Percentiles rank a stretch among this genome's conserved stretches.
These are phyloP conservation scores for Brienomyrus longianalis DNA, from an alignment of 2,113 vertebrate genomes.

Conservation along the genomic window DNA sequence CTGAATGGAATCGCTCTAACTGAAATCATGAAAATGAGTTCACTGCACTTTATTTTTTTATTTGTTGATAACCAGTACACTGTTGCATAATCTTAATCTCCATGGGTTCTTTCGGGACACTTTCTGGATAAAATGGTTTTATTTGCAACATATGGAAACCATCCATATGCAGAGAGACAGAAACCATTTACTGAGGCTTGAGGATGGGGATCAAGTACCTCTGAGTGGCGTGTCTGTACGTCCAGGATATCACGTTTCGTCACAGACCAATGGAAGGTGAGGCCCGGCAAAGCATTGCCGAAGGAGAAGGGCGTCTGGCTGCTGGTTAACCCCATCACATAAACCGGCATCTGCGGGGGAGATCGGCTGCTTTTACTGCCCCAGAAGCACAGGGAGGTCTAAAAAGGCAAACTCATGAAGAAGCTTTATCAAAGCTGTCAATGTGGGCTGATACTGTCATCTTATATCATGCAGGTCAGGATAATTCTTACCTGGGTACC, in stretches of 20 bases:
- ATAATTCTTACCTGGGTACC: conserved; percentile 67
- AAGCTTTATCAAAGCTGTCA: neutral
- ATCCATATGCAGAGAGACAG: neutral
- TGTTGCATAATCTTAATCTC: neutral
- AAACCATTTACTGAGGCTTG: neutral
- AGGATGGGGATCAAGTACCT: conserved; percentile 58
- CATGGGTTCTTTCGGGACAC: neutral
- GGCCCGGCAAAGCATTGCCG: conserved; percentile 70
- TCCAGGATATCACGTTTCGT: conserved; percentile 84
- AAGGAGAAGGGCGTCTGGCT: conserved; percentile 91
- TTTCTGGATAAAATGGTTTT: neutral
- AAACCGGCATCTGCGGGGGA: conserved; percentile 72
- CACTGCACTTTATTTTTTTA: neutral
- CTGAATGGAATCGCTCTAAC: neutral
- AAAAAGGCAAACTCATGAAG: neutral
- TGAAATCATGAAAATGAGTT: neutral
- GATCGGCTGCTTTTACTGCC: neutral
- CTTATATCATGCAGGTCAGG: neutral
- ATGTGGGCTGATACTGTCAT: neutral
- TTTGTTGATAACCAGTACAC: neutral
- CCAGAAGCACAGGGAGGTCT: neutral
- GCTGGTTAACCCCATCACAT: conserved; percentile 81
- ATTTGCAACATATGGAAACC: neutral
- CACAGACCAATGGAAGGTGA: conserved; percentile 87
- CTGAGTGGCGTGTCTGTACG: conserved; percentile 70